phyloP scores from a whole-genome alignment of 2,113 vertebrate genomes.

The Willisornis vidua region DNA sequence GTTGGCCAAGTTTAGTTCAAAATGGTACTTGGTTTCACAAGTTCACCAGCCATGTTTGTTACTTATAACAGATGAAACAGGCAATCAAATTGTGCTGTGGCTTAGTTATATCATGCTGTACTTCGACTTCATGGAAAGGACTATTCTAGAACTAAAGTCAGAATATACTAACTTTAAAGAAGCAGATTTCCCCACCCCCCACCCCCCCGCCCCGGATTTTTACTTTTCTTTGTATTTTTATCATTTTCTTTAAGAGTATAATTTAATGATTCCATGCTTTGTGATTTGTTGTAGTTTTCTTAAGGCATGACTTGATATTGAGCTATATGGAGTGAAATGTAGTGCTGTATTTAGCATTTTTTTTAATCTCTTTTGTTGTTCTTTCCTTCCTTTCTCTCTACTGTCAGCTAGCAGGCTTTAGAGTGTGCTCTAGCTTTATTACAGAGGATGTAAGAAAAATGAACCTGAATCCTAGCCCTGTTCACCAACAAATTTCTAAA shows the following conservation, averaged over 20 bases:
- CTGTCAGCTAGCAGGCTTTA: background rate
- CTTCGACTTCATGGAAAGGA: background rate
- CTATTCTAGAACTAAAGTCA: background rate
- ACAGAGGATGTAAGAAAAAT: background rate
- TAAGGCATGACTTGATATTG: background rate
- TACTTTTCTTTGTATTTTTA: background rate
- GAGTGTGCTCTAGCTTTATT: background rate
- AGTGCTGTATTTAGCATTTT: background rate
- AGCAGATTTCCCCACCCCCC: background rate
- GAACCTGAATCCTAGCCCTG: background rate
- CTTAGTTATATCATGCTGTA: background rate
- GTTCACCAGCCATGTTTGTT: background rate
- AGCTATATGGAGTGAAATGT: background rate
- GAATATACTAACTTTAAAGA: background rate
- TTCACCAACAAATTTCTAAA: background rate
- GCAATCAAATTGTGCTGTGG: background rate
- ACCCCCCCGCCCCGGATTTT: background rate
- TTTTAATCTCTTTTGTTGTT: background rate
- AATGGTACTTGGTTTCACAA: background rate
- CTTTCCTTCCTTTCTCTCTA: background rate
- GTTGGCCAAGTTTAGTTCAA: background rate
- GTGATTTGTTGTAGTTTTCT: background rate
- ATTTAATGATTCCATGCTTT: background rate
- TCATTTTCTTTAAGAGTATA: background rate
- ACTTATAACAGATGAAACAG: background rate